Conservation (phyloP, 1,140 invertebrate species). For the Heliconius melpomene region DNA sequence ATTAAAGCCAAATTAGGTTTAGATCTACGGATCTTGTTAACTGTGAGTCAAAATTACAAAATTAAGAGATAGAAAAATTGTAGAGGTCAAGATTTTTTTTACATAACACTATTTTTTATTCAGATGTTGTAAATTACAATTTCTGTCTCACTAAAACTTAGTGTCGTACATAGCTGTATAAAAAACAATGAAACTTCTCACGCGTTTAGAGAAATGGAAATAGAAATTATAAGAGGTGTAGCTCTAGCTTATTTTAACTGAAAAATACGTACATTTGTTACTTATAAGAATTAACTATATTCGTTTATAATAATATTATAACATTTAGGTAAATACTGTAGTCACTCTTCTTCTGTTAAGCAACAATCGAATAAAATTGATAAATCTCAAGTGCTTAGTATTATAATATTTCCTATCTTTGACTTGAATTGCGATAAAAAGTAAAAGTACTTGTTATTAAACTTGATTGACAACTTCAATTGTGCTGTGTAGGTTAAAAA, state of each 20-base stretch:
- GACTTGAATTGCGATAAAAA: background rate
- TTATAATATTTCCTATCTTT: background rate
- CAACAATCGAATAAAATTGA: background rate
- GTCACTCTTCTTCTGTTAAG: background rate
- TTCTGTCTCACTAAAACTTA: too few species aligned
- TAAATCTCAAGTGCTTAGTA: background rate
- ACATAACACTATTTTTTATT: too few species aligned
- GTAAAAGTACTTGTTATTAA: background rate
- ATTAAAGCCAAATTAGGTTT: conserved; percentile 39
- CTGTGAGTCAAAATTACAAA: background rate
- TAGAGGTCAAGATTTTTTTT: background rate
- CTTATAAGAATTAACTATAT: too few species aligned
- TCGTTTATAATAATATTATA: too few species aligned
- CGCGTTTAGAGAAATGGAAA: too few species aligned
- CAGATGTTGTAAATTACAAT: too few species aligned
- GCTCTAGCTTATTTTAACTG: too few species aligned
- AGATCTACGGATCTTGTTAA: background rate
- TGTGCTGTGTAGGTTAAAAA: background rate
- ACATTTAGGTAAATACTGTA: too few species aligned
- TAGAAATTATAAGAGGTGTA: too few species aligned
- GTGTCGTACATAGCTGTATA: too few species aligned
- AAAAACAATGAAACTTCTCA: too few species aligned
- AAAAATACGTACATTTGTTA: too few species aligned
- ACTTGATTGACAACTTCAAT: background rate
- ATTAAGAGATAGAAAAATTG: background rate